Conservation (phyloP, 2,888 invertebrate species). For the Eilema caniola region DNA sequence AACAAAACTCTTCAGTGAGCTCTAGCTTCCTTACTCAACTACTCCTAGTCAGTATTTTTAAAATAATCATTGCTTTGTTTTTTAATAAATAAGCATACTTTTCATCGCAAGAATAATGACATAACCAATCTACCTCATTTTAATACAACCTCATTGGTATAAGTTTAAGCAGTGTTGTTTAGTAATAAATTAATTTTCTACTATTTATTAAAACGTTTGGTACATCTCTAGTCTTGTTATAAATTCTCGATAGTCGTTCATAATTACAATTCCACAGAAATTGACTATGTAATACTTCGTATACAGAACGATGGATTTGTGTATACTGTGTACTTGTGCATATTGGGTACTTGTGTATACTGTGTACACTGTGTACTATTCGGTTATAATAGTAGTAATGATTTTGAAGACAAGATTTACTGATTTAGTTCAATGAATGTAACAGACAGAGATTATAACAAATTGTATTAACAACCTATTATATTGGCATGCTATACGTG, state of each 20-base stretch:
- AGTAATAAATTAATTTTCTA: slow-evolving; percentile 12
- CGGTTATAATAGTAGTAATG: neutral
- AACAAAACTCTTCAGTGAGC: too few relatives aligned
- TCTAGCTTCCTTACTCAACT: too few relatives aligned
- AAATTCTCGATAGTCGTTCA: slow-evolving; percentile 16
- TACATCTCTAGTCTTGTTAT: slow-evolving; percentile 12
- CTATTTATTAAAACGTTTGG: slow-evolving; percentile 12
- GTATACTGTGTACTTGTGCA: neutral
- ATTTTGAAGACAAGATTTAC: slow-evolving; percentile 10
- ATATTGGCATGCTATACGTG: too few relatives aligned
- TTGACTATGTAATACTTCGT: slow-evolving; percentile 27
- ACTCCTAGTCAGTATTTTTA: neutral
- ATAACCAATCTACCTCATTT: neutral
- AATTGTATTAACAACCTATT: too few relatives aligned
- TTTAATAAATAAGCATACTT: neutral
- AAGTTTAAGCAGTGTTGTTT: slow-evolving; percentile 11
- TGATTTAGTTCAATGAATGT: neutral
- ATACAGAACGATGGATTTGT: slow-evolving; percentile 8
- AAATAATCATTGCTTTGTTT: neutral
- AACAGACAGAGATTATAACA: too few relatives aligned
- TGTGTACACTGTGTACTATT: neutral
- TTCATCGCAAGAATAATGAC: neutral
- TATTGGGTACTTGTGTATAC: too few relatives aligned
- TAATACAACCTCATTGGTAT: neutral
- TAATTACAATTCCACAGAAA: slow-evolving; percentile 26